Evolutionary conservation across 2,113 vertebrate species (phyloP).

Genomic region (Pedetes capensis): DNA sequence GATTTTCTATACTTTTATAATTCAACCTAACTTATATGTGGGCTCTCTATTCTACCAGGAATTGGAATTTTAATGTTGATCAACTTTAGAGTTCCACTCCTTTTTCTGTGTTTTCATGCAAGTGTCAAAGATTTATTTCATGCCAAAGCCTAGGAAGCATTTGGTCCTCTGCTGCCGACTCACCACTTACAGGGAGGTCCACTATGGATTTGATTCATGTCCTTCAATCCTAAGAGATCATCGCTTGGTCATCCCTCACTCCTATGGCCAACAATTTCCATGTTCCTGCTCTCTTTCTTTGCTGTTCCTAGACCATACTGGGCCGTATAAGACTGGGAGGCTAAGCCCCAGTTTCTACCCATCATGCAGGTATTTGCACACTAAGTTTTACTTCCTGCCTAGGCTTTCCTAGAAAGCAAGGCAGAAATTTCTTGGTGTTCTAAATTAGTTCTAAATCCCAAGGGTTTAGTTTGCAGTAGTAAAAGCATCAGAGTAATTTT

Average conservation of each 20-base stretch:
- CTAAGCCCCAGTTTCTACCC: background rate
- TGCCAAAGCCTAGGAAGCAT: background rate
- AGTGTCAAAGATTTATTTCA: background rate
- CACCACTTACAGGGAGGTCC: background rate
- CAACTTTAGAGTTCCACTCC: background rate
- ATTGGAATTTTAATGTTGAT: background rate
- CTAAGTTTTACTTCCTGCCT: background rate
- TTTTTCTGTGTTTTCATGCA: background rate
- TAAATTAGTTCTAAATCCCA: background rate
- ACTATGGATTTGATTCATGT: background rate
- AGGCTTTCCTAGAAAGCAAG: background rate
- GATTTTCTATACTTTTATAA: background rate
- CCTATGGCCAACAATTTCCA: background rate
- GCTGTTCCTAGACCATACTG: background rate
- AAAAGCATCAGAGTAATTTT: background rate
- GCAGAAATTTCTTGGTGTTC: background rate
- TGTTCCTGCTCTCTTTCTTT: background rate
- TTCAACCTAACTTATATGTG: background rate
- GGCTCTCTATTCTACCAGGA: background rate
- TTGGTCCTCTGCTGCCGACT: background rate
- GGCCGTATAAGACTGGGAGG: background rate
- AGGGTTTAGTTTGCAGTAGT: background rate
- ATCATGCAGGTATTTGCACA: background rate
- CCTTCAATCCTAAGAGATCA: too few relatives aligned
- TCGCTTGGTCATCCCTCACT: background rate